Evolutionary conservation across 2,797 vertebrate genomes (phyloP), one percentile per base, ranked within the genome.

Genomic region (Falco columbarius): DNA sequence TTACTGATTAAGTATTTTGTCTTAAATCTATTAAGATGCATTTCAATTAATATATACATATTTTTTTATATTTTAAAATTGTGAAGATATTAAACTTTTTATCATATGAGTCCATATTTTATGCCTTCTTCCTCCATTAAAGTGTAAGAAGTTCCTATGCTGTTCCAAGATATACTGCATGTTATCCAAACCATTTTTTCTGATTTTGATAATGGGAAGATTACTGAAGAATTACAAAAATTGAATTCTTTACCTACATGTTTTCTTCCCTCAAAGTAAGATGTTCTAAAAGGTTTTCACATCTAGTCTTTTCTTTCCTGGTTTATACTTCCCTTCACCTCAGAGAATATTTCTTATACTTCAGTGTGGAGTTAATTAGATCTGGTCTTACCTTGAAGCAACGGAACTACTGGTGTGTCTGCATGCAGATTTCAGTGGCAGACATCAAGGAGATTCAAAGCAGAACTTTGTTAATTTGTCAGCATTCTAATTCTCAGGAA

Each of bases 331-430:
- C 46, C 55, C 10, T 65, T 85, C 21, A 81, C 29, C 17, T 66
- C 42, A 44, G 55, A 87, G 67, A 75, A 72, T 59, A 70, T 70
- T 91, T 91, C 30, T 70, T 63, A 18, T 80, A 56, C 32, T 76
- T 93, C 71, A 38, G 14, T 34, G 36, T 63, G 40, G 27, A 93
- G 65, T 90, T 84, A 81, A 93, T 95, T 92, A 79, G 58, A 83
- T 75, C 23, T 65, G 46, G 38, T 65, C 55, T 81, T 93, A 90
- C 65, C 75, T 92, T 66, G 40, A 90, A 95, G 68, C 42, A 67
- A 65, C 65, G 77, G 81, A 96, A 61, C 40, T 72, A 12, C 61
- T 74, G 63, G 9, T 0, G 0, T 51, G 26, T 38, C 38, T 38
- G 54, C 26, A 61, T 72, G 19, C 15, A 75, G 15, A 46, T 68